phyloP scores from a whole-genome alignment of 2,888 invertebrate species.

The Dynastes tityus region DNA sequence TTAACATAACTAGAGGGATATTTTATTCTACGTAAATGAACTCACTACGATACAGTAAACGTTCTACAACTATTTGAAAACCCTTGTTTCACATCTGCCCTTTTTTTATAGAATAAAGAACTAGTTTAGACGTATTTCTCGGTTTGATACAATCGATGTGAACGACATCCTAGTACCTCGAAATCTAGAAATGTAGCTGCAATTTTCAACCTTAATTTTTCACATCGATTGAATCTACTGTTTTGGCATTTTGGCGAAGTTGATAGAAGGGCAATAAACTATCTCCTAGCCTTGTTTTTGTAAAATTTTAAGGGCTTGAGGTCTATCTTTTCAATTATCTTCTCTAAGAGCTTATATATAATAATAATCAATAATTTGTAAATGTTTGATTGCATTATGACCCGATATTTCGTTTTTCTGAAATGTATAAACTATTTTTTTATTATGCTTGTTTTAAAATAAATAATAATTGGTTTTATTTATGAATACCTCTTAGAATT shows the following conservation, averaged over 20 bases:
- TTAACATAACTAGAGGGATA: not conserved
- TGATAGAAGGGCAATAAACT: conserved; percentile 11
- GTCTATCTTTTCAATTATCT: not conserved
- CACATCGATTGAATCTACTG: no score
- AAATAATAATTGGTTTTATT: not conserved
- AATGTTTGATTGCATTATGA: conserved; percentile 18
- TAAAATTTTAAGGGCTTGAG: not conserved
- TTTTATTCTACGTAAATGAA: not conserved
- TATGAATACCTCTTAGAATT: conserved; percentile 11
- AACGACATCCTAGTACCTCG: no score
- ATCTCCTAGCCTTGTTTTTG: not conserved
- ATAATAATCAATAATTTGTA: not conserved
- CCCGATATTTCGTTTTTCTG: conserved; percentile 11
- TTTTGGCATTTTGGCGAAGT: no score
- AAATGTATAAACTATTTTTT: not conserved
- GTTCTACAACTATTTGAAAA: conserved; percentile 28
- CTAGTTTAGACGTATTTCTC: not conserved
- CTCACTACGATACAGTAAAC: not conserved
- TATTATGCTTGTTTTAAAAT: not conserved
- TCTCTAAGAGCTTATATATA: not conserved
- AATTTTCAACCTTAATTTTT: not conserved
- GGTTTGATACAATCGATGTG: not conserved
- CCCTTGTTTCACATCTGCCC: conserved; percentile 29
- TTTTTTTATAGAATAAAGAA: not conserved
- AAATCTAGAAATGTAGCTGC: not conserved